Evolutionary conservation across 1,140 invertebrate species (phyloP), one percentile per base, ranked within the genome.

Genomic region (Bombus vancouverensis): DNA sequence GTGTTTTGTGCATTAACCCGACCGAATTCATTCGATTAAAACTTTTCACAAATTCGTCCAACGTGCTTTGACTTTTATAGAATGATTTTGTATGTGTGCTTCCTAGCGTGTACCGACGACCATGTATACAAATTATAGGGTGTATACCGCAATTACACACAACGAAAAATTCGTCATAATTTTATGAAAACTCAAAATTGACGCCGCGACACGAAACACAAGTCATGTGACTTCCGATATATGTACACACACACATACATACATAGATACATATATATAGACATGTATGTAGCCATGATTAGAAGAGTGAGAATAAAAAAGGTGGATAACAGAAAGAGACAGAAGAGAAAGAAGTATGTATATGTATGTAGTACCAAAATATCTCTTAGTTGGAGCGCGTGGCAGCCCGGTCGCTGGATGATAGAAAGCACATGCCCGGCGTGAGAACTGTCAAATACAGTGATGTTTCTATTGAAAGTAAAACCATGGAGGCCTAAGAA

Each of bases 391-490:
- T 37, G 9, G 34, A 75, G 39, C 81, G 88, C 72, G 74, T 80
- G 80, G 66, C 39, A 68, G 68, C 44, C 57, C 62, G 53, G 53
- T 76, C 62, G 71, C 44, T 83, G 62, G 73, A 65, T 66, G 83
- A 77, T 72, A 73, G 39, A 66, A 57, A 78, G 71, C 73, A 75
- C 81, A 81, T 74, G 85, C 71, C 57, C 83, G 81, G 57, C 59
- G 47, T 42, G 44, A 39, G 84, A 77, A 74, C 76, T 90, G 89
- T 90, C 85, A 90, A 87, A 89, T 78, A 72, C 44, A 25, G 32
- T 15, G 57, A 18, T 53, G 37, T 68, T 57, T 68, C 37, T 15
- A 25, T 57, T 28, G 5, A 15, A 68, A n/a, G 15, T 3, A 72
- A 73, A 34, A 57, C 22, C 34, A 42, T 47, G 47, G n/a, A 57